phyloP scores from a whole-genome alignment of 2,888 invertebrate species.

The Ctenicera cuprea region DNA sequence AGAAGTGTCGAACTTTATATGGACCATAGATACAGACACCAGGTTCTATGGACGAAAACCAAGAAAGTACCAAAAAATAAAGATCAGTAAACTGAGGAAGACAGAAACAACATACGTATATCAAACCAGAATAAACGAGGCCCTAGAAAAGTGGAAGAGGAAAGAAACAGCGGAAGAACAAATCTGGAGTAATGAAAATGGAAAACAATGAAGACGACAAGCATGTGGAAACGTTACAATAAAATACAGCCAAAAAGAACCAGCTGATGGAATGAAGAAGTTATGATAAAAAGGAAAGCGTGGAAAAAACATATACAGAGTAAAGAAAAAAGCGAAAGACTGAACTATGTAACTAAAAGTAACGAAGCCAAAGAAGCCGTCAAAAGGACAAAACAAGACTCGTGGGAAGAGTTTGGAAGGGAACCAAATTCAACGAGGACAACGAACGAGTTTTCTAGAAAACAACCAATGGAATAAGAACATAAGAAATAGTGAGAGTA shows the following conservation, averaged over 20 bases:
- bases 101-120: not conserved
- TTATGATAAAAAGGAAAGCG: not conserved
- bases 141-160: not conserved
- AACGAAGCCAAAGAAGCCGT: too few relatives aligned
- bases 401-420: constrained; percentile 3
- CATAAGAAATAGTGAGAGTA: not conserved
- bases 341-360: constrained; percentile 1
- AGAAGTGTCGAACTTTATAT: too few relatives aligned
- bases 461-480: not conserved
- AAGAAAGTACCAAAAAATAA: too few relatives aligned
- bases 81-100: too few relatives aligned
- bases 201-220: constrained; percentile 3
- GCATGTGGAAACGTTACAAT: not conserved
- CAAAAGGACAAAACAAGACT: too few relatives aligned
- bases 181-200: not conserved
- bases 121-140: constrained; percentile 2
- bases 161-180: not conserved
- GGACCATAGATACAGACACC: too few relatives aligned
- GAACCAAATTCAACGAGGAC: not conserved
- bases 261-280: too few relatives aligned
- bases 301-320: not conserved
- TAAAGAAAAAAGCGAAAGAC: not conserved
- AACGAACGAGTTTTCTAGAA: not conserved
- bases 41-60: too few relatives aligned
- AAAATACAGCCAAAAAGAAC: not conserved